Conservation (phyloP, 2,113 vertebrate species). For the Paramormyrops kingsleyae region DNA sequence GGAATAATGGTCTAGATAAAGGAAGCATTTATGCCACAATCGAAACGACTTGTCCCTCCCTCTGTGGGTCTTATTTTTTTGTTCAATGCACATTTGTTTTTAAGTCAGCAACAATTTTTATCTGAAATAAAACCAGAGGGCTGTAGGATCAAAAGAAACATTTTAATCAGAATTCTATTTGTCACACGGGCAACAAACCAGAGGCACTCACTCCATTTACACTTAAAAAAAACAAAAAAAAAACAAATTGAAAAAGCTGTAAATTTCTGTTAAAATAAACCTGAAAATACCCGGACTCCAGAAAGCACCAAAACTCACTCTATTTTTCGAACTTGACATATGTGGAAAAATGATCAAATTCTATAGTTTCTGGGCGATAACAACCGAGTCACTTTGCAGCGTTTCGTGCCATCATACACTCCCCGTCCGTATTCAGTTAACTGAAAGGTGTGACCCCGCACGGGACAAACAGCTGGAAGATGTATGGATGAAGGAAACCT, state of each 20-base stretch:
- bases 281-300: not conserved
- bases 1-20: not conserved
- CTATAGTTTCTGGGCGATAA: not conserved
- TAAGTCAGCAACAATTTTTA: constrained; percentile 1
- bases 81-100: not conserved
- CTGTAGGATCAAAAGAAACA: constrained; percentile 3
- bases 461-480: not conserved
- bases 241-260: not conserved
- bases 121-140: not conserved
- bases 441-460: not conserved
- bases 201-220: not conserved
- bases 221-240: not conserved
- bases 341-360: not conserved
- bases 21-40: not conserved
- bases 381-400: not conserved
- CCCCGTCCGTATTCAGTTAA: not conserved
- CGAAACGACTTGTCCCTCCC: not conserved
- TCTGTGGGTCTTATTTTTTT: not conserved
- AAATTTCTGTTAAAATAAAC: not conserved
- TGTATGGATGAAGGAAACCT: not conserved
- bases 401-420: not conserved
- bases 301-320: not conserved
- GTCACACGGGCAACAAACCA: not conserved
- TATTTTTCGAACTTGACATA: not conserved
- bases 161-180: constrained; percentile 3